Base-by-base conservation (phyloP, 1,140 invertebrate genomes). In the Lanistes nyassanus region DNA sequence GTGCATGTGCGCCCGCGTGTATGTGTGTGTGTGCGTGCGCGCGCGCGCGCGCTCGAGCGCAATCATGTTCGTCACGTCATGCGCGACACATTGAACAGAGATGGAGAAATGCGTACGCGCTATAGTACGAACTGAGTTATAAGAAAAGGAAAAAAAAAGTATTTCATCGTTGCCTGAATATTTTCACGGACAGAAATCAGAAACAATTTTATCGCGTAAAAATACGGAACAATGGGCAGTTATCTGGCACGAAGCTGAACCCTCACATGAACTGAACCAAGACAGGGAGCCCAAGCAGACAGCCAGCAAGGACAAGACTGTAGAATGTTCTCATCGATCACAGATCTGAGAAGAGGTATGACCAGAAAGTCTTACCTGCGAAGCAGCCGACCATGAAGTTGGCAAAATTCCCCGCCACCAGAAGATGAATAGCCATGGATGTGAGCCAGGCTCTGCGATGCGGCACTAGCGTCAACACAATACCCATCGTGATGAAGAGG, bases 401-500 rank as follows among this genome's bases (percentile, higher is more conserved):
- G 9, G 95, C 94, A 5, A 94, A 92, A 78, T 93, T 94, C 1
- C 97, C 97, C 34, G 95, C 92, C 39, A 98, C 88, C 84, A 98
- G 95, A 0, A 97, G 94, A 65, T 96, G 90, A 2, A 97, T 86
- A 0, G 95, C 93, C 0, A 97, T 90, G 68, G 76, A 75, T 0
- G 81, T 42, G 0, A 88, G 64, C 42, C 93, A 91, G 5, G 91
- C 82, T 77, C 93, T 92, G 77, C 95, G 92, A 3, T 92, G 90
- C 0, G 97, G 97, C 0, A 94, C 93, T 90, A 99, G 91, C 3
- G 93, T 92, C 0, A 92, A 90, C n/a, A 99, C 87, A 0, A 92
- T 92, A 0, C 96, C 96, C 11, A 99, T 92, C 86, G 96, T 92
- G 58, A 98, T 96, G 5, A 96, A 97, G 37, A 98, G 92, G 0